Percentiles rank a stretch among this genome's conserved stretches.
Evolutionary conservation across 2,113 vertebrate genomes (phyloP).

Genomic region (Eidolon helvum): DNA sequence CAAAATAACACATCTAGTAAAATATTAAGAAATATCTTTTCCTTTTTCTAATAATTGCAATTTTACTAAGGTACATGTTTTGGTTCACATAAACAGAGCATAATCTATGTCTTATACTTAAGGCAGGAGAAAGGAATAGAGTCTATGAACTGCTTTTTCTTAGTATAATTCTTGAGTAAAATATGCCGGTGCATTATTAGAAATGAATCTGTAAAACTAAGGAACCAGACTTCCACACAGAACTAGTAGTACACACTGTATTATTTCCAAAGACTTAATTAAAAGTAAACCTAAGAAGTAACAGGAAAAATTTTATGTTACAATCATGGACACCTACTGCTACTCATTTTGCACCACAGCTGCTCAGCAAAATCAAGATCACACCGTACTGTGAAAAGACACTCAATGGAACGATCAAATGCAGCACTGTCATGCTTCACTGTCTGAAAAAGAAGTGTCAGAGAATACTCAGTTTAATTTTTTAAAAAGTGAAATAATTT

Average conservation of each 20-base stretch:
- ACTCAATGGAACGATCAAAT: slow-evolving; percentile 85
- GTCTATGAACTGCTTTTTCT: not conserved
- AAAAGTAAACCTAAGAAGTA: not conserved
- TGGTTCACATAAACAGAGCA: not conserved
- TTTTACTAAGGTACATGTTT: not conserved
- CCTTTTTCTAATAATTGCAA: slow-evolving; percentile 27
- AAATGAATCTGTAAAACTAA: not conserved
- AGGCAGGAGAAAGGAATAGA: slow-evolving; percentile 6
- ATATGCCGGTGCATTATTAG: not conserved
- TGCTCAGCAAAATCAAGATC: slow-evolving; percentile 96
- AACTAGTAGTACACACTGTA: not conserved
- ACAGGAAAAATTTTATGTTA: not conserved
- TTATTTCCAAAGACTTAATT: not conserved
- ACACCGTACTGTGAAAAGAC: slow-evolving; percentile 86
- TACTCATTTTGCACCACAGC: slow-evolving; percentile 94
- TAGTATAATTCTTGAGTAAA: not conserved
- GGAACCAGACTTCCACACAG: not conserved
- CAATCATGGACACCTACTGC: slow-evolving; percentile 83
- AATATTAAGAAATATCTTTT: slow-evolving; percentile 14
- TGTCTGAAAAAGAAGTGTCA: slow-evolving; percentile 71
- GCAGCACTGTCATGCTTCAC: slow-evolving; percentile 81
- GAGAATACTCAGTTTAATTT: not conserved
- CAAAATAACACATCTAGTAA: not conserved
- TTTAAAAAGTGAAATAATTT: not conserved
- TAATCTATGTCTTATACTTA: not conserved